Conservation (phyloP, 2,113 vertebrate genomes). For the Prionailurus viverrinus region DNA sequence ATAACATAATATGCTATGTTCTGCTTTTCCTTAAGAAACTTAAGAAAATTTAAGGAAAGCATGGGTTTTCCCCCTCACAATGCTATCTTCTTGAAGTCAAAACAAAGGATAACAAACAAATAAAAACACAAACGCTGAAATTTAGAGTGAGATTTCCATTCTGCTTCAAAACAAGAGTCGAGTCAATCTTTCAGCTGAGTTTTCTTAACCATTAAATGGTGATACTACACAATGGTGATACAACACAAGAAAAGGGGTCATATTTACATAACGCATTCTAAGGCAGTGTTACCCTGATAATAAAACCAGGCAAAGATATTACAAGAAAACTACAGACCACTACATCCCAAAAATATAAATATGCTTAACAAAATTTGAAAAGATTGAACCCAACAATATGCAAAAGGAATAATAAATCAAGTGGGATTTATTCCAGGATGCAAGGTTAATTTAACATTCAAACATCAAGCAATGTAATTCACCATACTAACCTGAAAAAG, state of each 20-base stretch:
- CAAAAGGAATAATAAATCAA: not conserved
- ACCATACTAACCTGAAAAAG: not conserved
- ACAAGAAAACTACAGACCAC: slow-evolving; percentile 18
- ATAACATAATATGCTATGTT: not conserved
- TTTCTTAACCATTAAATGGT: slow-evolving; percentile 49
- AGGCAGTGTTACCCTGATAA: not conserved
- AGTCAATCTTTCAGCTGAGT: not conserved
- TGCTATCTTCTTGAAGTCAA: slow-evolving; percentile 26
- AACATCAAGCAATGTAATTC: not conserved
- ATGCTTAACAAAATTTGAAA: not conserved
- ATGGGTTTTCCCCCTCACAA: not conserved
- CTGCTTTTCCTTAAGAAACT: not conserved
- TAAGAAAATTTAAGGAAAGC: slow-evolving; percentile 19
- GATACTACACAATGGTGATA: not conserved
- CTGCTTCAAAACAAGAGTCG: not conserved
- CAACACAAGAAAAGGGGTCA: not conserved
- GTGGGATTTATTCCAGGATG: not conserved
- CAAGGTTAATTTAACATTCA: slow-evolving; percentile 7
- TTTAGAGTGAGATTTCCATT: slow-evolving; percentile 1
- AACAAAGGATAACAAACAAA: slow-evolving; percentile 24
- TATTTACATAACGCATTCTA: slow-evolving; percentile 11
- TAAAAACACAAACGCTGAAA: not conserved
- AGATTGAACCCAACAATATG: slow-evolving; percentile 2
- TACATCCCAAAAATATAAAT: not conserved
- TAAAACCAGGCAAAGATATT: not conserved